Percentiles rank a stretch among this genome's conserved stretches.
Conservation (phyloP, 2,113 vertebrate genomes). For the Rutilus rutilus region DNA sequence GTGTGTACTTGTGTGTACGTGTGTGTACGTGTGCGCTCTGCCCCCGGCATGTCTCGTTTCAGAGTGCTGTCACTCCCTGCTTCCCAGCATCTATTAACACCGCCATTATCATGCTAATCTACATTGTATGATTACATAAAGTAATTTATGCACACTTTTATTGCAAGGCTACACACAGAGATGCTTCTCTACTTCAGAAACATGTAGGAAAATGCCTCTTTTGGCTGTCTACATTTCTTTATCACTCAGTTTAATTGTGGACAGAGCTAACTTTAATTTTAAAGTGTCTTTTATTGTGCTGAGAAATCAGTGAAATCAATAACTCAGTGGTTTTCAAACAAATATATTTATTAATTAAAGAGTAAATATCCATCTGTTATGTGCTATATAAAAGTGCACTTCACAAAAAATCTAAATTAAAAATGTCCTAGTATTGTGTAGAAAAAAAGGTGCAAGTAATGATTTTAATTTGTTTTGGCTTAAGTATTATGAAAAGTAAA, state of each 20-base stretch:
- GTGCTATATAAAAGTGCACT: too few relatives aligned
- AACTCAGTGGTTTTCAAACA: not conserved
- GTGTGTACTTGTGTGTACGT: slow-evolving; percentile 48
- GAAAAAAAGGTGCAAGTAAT: not conserved
- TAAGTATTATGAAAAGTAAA: not conserved
- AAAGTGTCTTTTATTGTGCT: not conserved
- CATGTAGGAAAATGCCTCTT: slow-evolving; percentile 45
- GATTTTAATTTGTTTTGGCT: not conserved
- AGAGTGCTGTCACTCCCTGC: slow-evolving; percentile 95
- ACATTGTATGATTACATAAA: slow-evolving; percentile 98
- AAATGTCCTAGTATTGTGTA: too few relatives aligned
- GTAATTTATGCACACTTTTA: slow-evolving; percentile 99
- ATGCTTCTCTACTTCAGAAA: slow-evolving; percentile 76
- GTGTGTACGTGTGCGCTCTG: slow-evolving; percentile 81
- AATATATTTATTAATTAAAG: not conserved
- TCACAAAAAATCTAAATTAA: too few relatives aligned
- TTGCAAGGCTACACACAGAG: slow-evolving; percentile 87
- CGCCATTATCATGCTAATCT: slow-evolving; percentile 99
- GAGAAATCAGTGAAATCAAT: not conserved
- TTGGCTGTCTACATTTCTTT: slow-evolving; percentile 37
- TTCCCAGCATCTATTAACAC: slow-evolving; percentile 99
- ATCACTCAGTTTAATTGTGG: slow-evolving; percentile 15
- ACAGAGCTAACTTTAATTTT: not conserved
- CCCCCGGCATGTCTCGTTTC: slow-evolving; percentile 97
- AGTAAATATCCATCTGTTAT: too few relatives aligned